These are phyloP conservation scores for Agriotes lineatus DNA, from an alignment of 2,888 invertebrate species.

Conservation along the genomic window DNA sequence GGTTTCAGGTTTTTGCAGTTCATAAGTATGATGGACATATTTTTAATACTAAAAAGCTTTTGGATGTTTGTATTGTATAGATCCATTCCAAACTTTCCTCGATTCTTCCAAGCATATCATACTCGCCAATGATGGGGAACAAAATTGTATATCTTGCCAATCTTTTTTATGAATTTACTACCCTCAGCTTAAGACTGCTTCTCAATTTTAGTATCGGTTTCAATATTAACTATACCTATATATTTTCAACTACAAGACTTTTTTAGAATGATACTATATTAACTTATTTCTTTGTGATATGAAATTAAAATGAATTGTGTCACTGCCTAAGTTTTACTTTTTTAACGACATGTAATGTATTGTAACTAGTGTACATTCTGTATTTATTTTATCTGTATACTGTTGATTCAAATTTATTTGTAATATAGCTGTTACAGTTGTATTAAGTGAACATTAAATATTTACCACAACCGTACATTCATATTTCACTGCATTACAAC, in stretches of 20 bases:
- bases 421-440: slow-evolving; percentile 66
- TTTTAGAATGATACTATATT: neutral
- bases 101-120: slow-evolving; percentile 52
- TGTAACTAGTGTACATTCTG: slow-evolving; percentile 49
- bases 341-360: slow-evolving; percentile 41
- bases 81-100: slow-evolving; percentile 32
- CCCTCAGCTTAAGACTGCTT: slow-evolving; percentile 61
- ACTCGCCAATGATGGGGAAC: slow-evolving; percentile 57
- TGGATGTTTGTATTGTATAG: slow-evolving; percentile 41
- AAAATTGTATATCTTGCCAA: slow-evolving; percentile 61
- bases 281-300: slow-evolving; percentile 26
- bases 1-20: slow-evolving; percentile 21
- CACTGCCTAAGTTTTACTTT: slow-evolving; percentile 34
- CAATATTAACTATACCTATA: slow-evolving; percentile 17
- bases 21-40: slow-evolving; percentile 36
- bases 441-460: slow-evolving; percentile 60
- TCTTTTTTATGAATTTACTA: slow-evolving; percentile 52
- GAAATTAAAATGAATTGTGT: slow-evolving; percentile 27
- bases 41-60: slow-evolving; percentile 43
- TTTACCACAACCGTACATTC: slow-evolving; percentile 41
- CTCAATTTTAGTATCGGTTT: slow-evolving; percentile 58
- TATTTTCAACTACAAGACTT: slow-evolving; percentile 20
- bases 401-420: slow-evolving; percentile 61
- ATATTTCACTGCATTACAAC: slow-evolving; percentile 5
- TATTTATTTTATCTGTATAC: slow-evolving; percentile 63